Base-by-base conservation (phyloP, 2,113 vertebrate genomes). In the Silurus meridionalis region DNA sequence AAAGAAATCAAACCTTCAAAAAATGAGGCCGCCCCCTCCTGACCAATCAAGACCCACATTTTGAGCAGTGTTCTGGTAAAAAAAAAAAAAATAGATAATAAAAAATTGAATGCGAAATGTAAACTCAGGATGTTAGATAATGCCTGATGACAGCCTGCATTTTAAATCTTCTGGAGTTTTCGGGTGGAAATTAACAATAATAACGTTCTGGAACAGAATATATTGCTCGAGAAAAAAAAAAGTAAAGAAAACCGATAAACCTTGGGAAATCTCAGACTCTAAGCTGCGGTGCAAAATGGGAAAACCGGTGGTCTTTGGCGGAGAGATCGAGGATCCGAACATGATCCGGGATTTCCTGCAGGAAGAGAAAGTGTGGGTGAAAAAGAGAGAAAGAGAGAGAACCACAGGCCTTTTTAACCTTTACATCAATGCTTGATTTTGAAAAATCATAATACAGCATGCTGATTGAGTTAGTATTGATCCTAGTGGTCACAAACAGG, bases 271-370 rank as follows among this genome's bases (percentile, higher is more conserved):
- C 97, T 99, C 93, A 98, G 97, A 96, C 95, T 94, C 97, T 96
- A 88, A 97, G 96, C 88, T 97, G 96, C 91, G 94, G 95, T 86
- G 97, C 93, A 90, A 98, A 98, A 86, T 97, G 96, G 69, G 95
- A 95, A 89, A 97, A 98, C 87, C 96, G 95, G 28, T 95, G 94
- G 84, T 98, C 97, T 83, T 94, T 96, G 89, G 96, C 89, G 9
- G 96, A 97, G 64, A 97, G 89, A 89, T 98, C 95, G 88, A 98
- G 93, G 91, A 98, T 96, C 92, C 95, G 95, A 92, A 97, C 94
- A 88, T 96, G 95, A 91, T 98, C 97, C 91, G 97, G 95, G 93
- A 98, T 96, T 92, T 97, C 97, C 97, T 99, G 89, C 74, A 82
- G 69, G 78, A 72, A 84, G 86, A 85, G n/a, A 71, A 60, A 72